Base-by-base conservation (phyloP, 2,888 invertebrate species). In the Drosophila austrosaltans region DNA sequence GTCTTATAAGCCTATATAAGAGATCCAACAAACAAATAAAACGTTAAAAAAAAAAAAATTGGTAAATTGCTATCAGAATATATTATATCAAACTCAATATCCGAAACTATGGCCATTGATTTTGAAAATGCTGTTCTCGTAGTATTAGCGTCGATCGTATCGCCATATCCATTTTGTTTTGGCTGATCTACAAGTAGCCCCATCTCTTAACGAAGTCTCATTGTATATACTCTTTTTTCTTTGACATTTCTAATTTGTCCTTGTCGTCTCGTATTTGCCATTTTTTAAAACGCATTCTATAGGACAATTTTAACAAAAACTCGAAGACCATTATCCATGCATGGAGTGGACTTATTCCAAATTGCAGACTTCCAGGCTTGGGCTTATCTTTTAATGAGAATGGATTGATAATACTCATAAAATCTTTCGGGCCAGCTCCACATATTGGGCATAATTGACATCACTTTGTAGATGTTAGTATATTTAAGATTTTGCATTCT, bases 401-500 rank as follows among this genome's bases (percentile, higher is more conserved):
- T 39, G 39, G 12, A 39, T 39, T 39, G 39, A 2, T 39, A 10
- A 39, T 39, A 39, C 39, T 39, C 39, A 39, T 39, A 39, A 39
- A 39, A 12, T 39, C 39, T 61, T 61, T 53, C 61, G 61, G 61
- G 32, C 32, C 48, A 61, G 48, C 61, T 61, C 61, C 48, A 61
- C 61, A 61, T 53, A 53, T 48, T 48, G 61, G 61, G 16, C 61
- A 61, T 61, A 61, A 61, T 20, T 48, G 48, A 61, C 32, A 61
- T 48, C 48, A 61, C 30, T 61, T 59, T 39, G 32, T 61, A 53
- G 54, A 54, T 32, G 30, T 61, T 32, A 48, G 48, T 32, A 32
- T 61, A 48, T 61, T 62, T 39, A 62, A 53, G 53, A 62, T 22
- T 39, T 39, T 53, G 36, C 61, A 22, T 25, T 62, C 61, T 53